Evolutionary conservation across 2,888 invertebrate species (phyloP).

Genomic region (Acanthosepion lycidas): DNA sequence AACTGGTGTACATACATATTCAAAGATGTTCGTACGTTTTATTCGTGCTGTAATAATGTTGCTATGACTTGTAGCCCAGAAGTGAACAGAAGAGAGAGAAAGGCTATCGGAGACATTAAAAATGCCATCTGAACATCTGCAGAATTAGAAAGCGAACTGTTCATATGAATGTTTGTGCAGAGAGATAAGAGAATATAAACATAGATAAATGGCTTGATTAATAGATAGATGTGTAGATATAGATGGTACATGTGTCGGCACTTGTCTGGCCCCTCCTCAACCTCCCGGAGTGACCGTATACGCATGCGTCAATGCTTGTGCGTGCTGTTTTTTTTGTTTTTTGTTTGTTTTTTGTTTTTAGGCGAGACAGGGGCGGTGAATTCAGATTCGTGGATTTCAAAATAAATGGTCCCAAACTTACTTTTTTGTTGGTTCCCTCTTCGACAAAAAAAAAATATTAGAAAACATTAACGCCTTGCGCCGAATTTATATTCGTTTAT

Average conservation of each 20-base stretch:
- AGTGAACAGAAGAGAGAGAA: not conserved
- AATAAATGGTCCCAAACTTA: not conserved
- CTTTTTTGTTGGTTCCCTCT: not conserved
- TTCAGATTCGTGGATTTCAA: not conserved
- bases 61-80: not conserved
- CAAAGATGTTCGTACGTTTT: not conserved
- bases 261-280: not conserved
- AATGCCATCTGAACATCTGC: slow-evolving; percentile 33
- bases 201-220: slow-evolving; percentile 22
- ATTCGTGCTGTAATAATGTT: not conserved
- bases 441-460: not conserved
- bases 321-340: not conserved
- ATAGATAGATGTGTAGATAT: slow-evolving; percentile 8
- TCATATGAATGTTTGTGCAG: slow-evolving; percentile 8
- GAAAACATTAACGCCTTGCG: not conserved
- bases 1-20: not conserved
- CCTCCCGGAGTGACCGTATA: slow-evolving; percentile 21
- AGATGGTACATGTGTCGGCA: slow-evolving; percentile 21
- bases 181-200: slow-evolving; percentile 1
- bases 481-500: slow-evolving; percentile 2
- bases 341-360: not conserved
- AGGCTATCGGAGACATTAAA: not conserved
- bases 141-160: not conserved
- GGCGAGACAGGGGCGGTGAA: not conserved
- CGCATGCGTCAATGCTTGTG: not conserved